Evolutionary conservation across 2,888 invertebrate genomes (phyloP).

Genomic region (Clunio marinus): DNA sequence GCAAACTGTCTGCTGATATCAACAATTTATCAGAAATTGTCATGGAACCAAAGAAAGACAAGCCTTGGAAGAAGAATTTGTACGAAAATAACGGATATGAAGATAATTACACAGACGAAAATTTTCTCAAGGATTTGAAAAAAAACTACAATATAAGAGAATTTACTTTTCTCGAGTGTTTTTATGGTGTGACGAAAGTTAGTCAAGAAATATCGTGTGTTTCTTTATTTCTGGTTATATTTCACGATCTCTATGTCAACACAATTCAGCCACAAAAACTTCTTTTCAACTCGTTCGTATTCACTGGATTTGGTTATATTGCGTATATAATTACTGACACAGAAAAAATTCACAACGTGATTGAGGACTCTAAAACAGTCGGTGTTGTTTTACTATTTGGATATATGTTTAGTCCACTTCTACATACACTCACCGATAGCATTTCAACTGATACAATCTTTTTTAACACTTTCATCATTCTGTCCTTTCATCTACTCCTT

Average conservation of each 20-base stretch:
- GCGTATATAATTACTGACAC: slow-evolving; percentile 53
- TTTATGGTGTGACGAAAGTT: slow-evolving; percentile 71
- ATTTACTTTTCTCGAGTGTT: slow-evolving; percentile 65
- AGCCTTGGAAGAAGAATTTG: slow-evolving; percentile 80
- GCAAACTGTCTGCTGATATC: too few species aligned
- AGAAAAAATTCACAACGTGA: slow-evolving; percentile 45
- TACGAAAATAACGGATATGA: slow-evolving; percentile 83
- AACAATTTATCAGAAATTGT: too few species aligned
- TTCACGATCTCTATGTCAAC: slow-evolving; percentile 67
- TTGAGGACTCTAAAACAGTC: slow-evolving; percentile 70
- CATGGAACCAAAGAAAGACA: slow-evolving; percentile 42
- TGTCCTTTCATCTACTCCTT: slow-evolving; percentile 82
- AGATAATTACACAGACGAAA: slow-evolving; percentile 87
- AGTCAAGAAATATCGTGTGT: slow-evolving; percentile 77
- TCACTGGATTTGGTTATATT: slow-evolving; percentile 61
- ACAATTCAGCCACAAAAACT: slow-evolving; percentile 62
- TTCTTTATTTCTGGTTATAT: slow-evolving; percentile 67
- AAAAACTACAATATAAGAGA: slow-evolving; percentile 78
- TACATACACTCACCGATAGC: slow-evolving; percentile 87
- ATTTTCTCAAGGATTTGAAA: slow-evolving; percentile 74
- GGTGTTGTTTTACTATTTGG: slow-evolving; percentile 80
- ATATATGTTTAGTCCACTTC: slow-evolving; percentile 82
- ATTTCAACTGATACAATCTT: slow-evolving; percentile 98
- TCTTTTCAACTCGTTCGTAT: slow-evolving; percentile 56
- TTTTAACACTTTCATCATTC: slow-evolving; percentile 83